Conservation (phyloP, 2,888 invertebrate genomes). For the Stegophylla sp. region DNA sequence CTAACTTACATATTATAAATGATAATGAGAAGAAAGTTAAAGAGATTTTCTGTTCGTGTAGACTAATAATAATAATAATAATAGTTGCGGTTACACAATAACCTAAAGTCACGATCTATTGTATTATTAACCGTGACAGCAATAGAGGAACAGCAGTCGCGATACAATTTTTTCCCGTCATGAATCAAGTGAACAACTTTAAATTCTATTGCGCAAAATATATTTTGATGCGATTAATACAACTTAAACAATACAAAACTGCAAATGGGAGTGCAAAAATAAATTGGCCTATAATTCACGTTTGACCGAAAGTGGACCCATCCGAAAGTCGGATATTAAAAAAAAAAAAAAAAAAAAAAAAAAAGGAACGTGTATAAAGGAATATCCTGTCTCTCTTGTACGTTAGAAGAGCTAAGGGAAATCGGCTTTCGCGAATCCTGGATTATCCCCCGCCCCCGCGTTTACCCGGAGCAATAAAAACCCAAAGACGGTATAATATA, state of each 20-base stretch:
- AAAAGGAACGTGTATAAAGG: background rate
- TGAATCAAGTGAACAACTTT: background rate
- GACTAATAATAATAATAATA: constrained; percentile 28
- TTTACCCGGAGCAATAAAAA: constrained; percentile 49
- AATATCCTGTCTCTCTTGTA: background rate
- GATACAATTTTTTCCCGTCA: background rate
- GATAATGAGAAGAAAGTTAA: constrained; percentile 48
- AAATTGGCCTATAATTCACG: constrained; percentile 38
- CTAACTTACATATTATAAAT: constrained; percentile 13
- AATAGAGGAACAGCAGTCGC: background rate
- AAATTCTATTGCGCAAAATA: constrained; percentile 7
- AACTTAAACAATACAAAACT: constrained; percentile 1
- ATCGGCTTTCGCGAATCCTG: constrained; percentile 53
- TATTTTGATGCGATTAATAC: background rate
- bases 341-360: constrained; percentile 23
- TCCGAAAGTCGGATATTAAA: constrained; percentile 40
- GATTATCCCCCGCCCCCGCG: constrained; percentile 38
- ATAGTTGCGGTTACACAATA: constrained; percentile 31
- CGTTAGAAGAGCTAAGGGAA: constrained; percentile 36
- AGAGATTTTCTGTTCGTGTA: constrained; percentile 22
- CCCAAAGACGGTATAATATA: constrained; percentile 46
- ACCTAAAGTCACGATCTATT: constrained; percentile 47
- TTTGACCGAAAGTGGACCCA: constrained; percentile 26
- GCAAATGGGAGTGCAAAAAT: constrained; percentile 3
- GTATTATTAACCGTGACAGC: background rate